Evolutionary conservation across 2,113 vertebrate species (phyloP), one percentile per base, ranked within the genome.

Genomic region (Ivindomyrus marchei): DNA sequence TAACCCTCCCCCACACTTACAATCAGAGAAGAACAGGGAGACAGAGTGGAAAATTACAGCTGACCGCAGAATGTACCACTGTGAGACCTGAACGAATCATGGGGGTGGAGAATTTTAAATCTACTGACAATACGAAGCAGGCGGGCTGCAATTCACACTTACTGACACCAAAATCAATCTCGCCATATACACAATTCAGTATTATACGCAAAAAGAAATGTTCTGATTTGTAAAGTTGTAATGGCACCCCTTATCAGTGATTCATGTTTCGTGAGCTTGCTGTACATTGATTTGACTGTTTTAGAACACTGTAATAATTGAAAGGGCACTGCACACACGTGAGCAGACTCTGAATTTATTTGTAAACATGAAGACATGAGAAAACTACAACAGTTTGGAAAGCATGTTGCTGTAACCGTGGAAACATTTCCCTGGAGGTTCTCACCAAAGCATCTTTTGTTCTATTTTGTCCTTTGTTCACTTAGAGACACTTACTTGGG

Each of bases 41-140:
- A 90, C 83, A 11, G 56, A 90, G 85, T 90, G 89, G 89, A 90
- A 90, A 87, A 90, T 90, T 90, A 87, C 89, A 90, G 56, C 89
- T 85, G 77, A 88, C 39, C 27, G 21, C 13, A 46, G 88, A 36
- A 66, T 77, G 66, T 89, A 89, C 88, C 88, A 89, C 62, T 89
- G 58, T 49, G 88, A 19, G 47, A 21, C 24, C 11, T 45, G 24
- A 77, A n/a, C 15, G 7, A 21, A 70, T 88, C 5, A 24, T 8
- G 39, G 87, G 56, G 88, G 21, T 15, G 66, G 62, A 15, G n/a
- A 77, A 80, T 31, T 21, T 53, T n/a, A 45, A 19, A 88, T 45
- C 39, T 31, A 88, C 3, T 42, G 53, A 62, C 87, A 66, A 58
- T 3, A 62, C 10, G 56, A 62, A 66, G 27, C 15, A 62, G 36